These are phyloP conservation scores for Formica selysi DNA, from an alignment of 1,140 invertebrate species.

Conservation along the genomic window DNA sequence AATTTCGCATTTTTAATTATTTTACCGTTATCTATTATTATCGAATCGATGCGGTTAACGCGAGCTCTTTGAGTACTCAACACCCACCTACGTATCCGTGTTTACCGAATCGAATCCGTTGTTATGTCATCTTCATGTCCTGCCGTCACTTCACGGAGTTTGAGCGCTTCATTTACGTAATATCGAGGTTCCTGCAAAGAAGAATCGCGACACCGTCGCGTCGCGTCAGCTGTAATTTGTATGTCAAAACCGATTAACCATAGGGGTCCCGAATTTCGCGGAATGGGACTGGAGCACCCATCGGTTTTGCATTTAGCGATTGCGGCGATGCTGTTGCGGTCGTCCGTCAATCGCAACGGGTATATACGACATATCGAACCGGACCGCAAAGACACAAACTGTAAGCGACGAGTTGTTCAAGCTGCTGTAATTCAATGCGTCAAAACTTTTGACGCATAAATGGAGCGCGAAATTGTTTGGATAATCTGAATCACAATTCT, in stretches of 20 bases:
- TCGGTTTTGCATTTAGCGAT: constrained; percentile 73
- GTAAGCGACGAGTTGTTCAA: constrained; percentile 49
- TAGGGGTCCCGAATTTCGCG: constrained; percentile 27
- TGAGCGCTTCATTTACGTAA: constrained; percentile 23
- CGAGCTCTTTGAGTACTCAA: background rate
- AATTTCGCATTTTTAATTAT: constrained; percentile 28
- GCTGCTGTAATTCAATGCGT: constrained; percentile 18
- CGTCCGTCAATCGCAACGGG: constrained; percentile 69
- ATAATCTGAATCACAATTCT: background rate
- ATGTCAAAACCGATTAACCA: constrained; percentile 64
- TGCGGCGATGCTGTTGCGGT: constrained; percentile 68
- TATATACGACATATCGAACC: constrained; percentile 55
- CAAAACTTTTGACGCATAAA: constrained; percentile 13
- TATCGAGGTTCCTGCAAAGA: constrained; percentile 19
- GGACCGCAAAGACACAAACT: constrained; percentile 66
- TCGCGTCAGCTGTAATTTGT: constrained; percentile 53
- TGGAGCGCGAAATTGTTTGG: constrained; percentile 8
- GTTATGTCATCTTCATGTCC: background rate
- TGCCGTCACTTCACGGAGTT: background rate
- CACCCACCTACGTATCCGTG: background rate
- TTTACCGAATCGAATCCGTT: background rate
- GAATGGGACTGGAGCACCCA: constrained; percentile 1
- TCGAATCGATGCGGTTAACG: background rate
- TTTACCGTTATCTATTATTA: background rate
- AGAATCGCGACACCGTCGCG: constrained; percentile 23